Conservation (phyloP, 2,888 invertebrate species). For the Chironomus tentans region DNA sequence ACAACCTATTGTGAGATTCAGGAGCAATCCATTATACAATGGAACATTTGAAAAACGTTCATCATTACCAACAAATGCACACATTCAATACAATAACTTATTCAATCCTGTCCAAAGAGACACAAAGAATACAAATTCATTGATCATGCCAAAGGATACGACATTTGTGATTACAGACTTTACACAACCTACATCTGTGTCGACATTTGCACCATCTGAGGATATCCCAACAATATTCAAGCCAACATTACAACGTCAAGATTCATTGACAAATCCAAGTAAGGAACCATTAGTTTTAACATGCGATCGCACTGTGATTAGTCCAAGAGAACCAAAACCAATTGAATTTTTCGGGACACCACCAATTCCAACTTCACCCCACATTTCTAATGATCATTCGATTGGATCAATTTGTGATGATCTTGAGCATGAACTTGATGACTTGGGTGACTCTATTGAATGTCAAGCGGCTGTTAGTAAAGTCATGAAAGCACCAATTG, state of each 20-base stretch:
- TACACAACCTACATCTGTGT: constrained; percentile 40
- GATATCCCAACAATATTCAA: constrained; percentile 23
- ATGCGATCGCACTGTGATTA: constrained; percentile 35
- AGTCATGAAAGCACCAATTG: constrained; percentile 67
- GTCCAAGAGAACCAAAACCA: constrained; percentile 29
- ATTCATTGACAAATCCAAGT: constrained; percentile 38
- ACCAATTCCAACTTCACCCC: not conserved
- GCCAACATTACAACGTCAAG: constrained; percentile 11
- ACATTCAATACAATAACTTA: not conserved
- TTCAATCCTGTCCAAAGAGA: not conserved
- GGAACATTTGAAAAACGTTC: constrained; percentile 33
- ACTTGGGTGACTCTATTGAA: constrained; percentile 35
- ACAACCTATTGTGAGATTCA: constrained; percentile 8
- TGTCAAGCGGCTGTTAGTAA: constrained; percentile 57
- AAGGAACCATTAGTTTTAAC: constrained; percentile 39
- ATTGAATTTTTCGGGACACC: not conserved
- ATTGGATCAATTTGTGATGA: constrained; percentile 29
- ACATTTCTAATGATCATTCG: constrained; percentile 16
- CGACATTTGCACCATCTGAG: constrained; percentile 44
- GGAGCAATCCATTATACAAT: constrained; percentile 22
- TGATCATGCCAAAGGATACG: not conserved
- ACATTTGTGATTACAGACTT: constrained; percentile 39
- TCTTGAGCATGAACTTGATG: constrained; percentile 28
- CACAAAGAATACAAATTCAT: not conserved
- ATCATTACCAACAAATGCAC: constrained; percentile 34